Base-by-base conservation (phyloP, 2,797 vertebrate species). In the Poeciliopsis infans region DNA sequence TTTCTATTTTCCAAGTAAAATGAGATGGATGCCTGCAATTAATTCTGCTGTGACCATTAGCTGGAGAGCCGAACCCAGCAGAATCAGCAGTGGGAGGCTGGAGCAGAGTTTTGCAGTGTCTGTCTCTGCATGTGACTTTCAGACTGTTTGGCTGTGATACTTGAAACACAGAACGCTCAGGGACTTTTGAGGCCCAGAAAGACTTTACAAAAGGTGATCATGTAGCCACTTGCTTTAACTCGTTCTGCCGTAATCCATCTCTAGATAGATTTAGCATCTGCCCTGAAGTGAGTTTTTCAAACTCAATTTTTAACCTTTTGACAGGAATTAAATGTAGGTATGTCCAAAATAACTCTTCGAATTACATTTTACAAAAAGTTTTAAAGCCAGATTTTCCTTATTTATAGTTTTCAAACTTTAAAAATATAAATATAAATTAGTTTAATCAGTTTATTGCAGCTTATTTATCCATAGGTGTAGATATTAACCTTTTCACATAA, bases 21-120 rank as follows among this genome's bases (percentile, higher is more conserved):
- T 81, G 83, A 92, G 88, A 90, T 87, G 77, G 86, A 92, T 92
- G 88, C 77, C 82, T 61, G 76, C 88, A 89, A 90, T 93, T 93
- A 90, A 90, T 89, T 85, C 79, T 77, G 74, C 85, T 84, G 73
- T 88, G 88, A 90, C 87, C 83, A 86, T 93, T 90, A 91, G 61
- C 79, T 80, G 68, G 87, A 85, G 81, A 90, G 88, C 82, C 3
- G 61, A 87, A 82, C 68, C 43, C 69, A 85, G 89, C 88, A 88
- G 78, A 86, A 79, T 81, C 55, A 55, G 77, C 88, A 85, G 85
- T 79, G 25, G 79, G 86, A 74, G 47, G 68, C 72, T 76, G 53
- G 51, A 69, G 57, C 59, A 78, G 55, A 77, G 75, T 78, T 46
- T 25, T 10, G 31, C 55, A 4, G 36, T 70, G 80, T 39, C 6